A percentile compares a stretch with the other conserved stretches of the same genome.
Evolutionary conservation across 2,888 invertebrate genomes (phyloP).

Genomic region (Poecilobothrus nobilitatus): DNA sequence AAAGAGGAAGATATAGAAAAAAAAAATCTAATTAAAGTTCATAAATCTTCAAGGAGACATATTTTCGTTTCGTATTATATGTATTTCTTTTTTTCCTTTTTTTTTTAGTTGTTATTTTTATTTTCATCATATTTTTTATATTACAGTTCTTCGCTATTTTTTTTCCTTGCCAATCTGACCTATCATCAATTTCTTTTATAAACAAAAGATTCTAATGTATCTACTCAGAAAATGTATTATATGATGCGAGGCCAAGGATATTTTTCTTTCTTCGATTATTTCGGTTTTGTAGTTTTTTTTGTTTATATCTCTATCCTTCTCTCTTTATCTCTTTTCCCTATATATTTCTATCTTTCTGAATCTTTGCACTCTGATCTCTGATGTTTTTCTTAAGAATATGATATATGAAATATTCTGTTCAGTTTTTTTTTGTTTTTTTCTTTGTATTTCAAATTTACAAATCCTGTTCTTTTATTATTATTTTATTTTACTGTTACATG

Average conservation of each 20-base stretch:
- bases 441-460: neutral
- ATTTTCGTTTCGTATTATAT: neutral
- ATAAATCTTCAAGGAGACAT: constrained; percentile 6
- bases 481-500: neutral
- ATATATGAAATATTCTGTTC: too few species aligned
- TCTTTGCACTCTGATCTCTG: too few species aligned
- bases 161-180: neutral
- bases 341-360: too few species aligned
- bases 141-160: neutral
- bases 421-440: too few species aligned
- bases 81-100: neutral
- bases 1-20: too few species aligned
- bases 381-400: too few species aligned
- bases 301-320: neutral
- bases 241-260: neutral
- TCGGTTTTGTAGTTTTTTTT: too few species aligned
- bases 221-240: neutral
- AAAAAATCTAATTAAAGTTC: neutral
- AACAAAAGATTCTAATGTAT: neutral
- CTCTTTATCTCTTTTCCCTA: neutral
- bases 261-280: neutral
- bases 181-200: neutral
- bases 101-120: too few species aligned
- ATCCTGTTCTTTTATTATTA: neutral
- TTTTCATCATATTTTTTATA: too few species aligned